Evolutionary conservation across 1,140 invertebrate genomes (phyloP).

Genomic region (Papilio glaucus): DNA sequence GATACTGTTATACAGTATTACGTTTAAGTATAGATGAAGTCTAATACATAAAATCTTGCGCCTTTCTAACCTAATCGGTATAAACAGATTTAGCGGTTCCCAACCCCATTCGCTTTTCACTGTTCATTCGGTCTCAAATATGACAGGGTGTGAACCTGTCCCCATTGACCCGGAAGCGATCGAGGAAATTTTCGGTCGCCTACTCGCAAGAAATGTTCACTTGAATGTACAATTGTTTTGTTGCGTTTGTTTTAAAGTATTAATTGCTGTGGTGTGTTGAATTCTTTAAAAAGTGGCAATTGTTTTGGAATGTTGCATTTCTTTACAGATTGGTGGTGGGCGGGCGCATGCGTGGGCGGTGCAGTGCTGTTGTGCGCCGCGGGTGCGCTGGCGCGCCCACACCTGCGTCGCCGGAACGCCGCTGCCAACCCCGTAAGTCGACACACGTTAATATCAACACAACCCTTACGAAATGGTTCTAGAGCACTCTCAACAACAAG

Average conservation of each 20-base stretch:
- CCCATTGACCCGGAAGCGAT: too few relatives aligned
- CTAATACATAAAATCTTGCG: background rate
- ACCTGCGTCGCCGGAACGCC: conserved; percentile 69
- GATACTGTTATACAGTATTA: background rate
- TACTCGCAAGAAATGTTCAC: background rate
- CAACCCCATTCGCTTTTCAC: background rate
- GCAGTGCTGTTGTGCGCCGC: conserved; percentile 75
- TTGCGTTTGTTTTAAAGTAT: background rate
- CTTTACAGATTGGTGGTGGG: conserved; percentile 78
- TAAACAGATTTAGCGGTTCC: background rate
- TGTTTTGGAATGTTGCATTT: conserved; percentile 2
- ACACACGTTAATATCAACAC: conserved; percentile 30
- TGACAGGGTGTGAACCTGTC: background rate
- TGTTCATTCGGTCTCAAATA: background rate
- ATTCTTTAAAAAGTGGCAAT: background rate
- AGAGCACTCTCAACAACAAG: too few relatives aligned
- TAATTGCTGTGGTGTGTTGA: background rate
- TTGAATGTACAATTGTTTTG: background rate
- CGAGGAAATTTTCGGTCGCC: too few relatives aligned
- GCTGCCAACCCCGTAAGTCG: conserved; percentile 74
- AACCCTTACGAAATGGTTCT: too few relatives aligned
- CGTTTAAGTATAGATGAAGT: background rate
- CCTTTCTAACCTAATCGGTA: background rate
- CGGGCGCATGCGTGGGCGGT: conserved; percentile 77
- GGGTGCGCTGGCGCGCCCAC: conserved; percentile 74